Base-by-base conservation (phyloP, 2,113 vertebrate genomes). In the Phasianus colchicus region DNA sequence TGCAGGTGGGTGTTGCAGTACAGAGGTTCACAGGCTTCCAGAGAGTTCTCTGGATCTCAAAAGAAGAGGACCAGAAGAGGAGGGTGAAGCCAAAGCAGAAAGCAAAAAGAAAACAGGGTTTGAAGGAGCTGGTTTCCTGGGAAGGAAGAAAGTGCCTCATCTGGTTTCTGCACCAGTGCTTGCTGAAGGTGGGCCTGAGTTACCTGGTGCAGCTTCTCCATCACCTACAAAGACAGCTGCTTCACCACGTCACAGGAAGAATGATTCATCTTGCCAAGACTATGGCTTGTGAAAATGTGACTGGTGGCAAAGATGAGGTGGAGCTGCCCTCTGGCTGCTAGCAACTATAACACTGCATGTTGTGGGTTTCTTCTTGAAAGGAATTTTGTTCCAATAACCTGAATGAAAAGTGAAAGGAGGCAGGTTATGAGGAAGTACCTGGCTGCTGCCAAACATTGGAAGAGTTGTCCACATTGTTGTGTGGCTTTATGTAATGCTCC, bases 171-270 rank as follows among this genome's bases (percentile, higher is more conserved):
- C 98, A 22, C 98, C 98, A 20, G 93, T 94, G 36, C 97, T 98
- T 54, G 98, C 97, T 3, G 99, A 99, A 34, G 98, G 98, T 19
- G 98, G 98, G 45, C 97, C 98, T 13, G 99, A 99, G 91, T 98
- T 98, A 3, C 98, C 99, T 12, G 96, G 98, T 55, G 98, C 98
- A 0, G 98, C 98, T 10, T 99, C 99, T 32, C 99, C 98, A 0
- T 99, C 99, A 1, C 99, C 99, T 25, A 99, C 99, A 3, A 99
- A 98, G 97, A 97, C 98, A 47, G 97, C 97, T 60, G 98, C 99
- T 10, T 99, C 99, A 6, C 99, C 99, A 5, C 98, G 99, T 30
- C 99, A 99, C 89, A 98, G 98, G 89, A 99, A 99, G 90, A 96
- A 97, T 1, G 99, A 99, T 48, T 96, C 96, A 11, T 97, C 98